Percentiles rank a stretch among this genome's conserved stretches.
Evolutionary conservation across 2,888 invertebrate species (phyloP).

Genomic region (Athalia rosae): DNA sequence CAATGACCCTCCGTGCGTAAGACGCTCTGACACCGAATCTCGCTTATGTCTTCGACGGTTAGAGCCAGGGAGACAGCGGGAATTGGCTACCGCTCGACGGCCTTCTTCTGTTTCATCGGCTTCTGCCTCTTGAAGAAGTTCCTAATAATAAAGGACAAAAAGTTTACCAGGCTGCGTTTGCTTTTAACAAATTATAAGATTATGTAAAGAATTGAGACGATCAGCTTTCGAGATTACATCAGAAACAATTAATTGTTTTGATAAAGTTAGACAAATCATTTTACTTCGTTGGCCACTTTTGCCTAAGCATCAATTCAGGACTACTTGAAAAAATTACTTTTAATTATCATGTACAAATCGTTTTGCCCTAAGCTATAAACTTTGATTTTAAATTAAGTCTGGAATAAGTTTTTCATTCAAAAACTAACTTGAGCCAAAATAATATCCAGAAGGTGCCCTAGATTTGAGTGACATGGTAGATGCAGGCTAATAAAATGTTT

Average conservation of each 20-base stretch:
- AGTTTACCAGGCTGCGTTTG: not conserved
- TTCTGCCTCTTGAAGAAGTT: conserved; percentile 85
- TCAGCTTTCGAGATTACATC: not conserved
- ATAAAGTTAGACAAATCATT: not conserved
- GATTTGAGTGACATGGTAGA: not conserved
- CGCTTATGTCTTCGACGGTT: conserved; percentile 72
- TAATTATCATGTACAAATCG: not conserved
- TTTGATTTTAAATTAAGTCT: no score
- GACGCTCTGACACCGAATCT: conserved; percentile 75
- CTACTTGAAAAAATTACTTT: not conserved
- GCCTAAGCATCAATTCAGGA: conserved; percentile 29
- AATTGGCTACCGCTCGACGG: conserved; percentile 70
- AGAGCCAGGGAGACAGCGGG: conserved; percentile 69
- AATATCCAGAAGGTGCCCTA: not conserved
- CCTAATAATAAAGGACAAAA: conserved; percentile 73
- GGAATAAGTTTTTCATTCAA: no score
- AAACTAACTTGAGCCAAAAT: not conserved
- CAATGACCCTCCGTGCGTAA: conserved; percentile 77
- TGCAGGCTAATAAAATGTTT: not conserved
- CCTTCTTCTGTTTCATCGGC: conserved; percentile 80
- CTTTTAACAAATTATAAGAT: no score
- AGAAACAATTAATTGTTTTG: not conserved
- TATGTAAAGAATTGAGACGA: no score
- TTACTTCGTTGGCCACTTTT: conserved; percentile 17
- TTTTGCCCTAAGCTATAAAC: no score